These are phyloP conservation scores for Tokudaia tokunoshimensis DNA, from an alignment of 2,797 vertebrate genomes.

Conservation along the genomic window DNA sequence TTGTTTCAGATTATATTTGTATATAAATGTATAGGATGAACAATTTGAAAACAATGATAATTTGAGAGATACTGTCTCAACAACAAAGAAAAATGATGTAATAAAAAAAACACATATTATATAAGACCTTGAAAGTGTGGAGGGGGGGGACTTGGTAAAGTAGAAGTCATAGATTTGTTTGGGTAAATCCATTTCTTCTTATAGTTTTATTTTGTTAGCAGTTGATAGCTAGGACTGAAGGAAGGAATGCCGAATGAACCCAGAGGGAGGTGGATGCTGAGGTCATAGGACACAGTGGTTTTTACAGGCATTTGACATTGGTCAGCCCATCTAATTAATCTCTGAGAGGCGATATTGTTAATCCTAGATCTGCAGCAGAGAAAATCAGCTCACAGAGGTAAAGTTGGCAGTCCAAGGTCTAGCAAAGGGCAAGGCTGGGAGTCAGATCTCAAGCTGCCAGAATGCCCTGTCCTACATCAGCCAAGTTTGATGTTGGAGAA, in stretches of 20 bases:
- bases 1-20: neutral
- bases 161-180: neutral
- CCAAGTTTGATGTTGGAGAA: neutral
- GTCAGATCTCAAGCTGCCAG: neutral
- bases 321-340: conserved; percentile 7
- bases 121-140: conserved; percentile 1
- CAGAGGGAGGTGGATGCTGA: neutral
- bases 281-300: neutral
- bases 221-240: neutral
- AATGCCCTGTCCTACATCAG: neutral
- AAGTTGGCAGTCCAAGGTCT: neutral
- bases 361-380: conserved; percentile 44
- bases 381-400: conserved; percentile 8
- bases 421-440: neutral
- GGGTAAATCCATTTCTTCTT: neutral
- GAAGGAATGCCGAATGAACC: neutral
- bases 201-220: neutral
- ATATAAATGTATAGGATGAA: neutral
- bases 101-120: neutral
- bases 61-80: neutral
- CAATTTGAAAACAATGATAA: conserved; percentile 22
- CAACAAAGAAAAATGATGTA: neutral
- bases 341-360: neutral
- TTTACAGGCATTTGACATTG: neutral
- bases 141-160: neutral